Percentiles rank a stretch among this genome's conserved stretches.
phyloP scores from a whole-genome alignment of 2,888 invertebrate genomes.

The Ceratothoa steindachneri region DNA sequence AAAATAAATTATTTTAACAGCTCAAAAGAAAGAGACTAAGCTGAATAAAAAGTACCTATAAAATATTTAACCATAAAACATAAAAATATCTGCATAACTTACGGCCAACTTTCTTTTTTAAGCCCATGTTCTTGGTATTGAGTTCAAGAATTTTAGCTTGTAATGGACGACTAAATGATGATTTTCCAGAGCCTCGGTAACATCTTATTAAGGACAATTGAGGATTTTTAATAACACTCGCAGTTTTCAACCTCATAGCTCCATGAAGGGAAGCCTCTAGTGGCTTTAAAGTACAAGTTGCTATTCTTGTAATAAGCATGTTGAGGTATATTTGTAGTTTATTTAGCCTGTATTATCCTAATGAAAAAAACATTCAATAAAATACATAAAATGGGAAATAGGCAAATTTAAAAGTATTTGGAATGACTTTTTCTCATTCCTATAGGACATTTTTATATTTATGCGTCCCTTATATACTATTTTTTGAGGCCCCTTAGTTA shows the following conservation, averaged over 20 bases:
- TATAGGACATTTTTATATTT: too few relatives aligned
- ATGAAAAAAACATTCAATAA: too few relatives aligned
- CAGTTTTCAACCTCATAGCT: neutral
- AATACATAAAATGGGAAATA: too few relatives aligned
- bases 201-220: neutral
- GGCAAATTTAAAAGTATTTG: too few relatives aligned
- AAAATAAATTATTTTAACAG: too few relatives aligned
- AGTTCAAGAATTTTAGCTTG: slow-evolving; percentile 4
- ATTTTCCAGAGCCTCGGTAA: neutral
- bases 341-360: too few relatives aligned
- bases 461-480: too few relatives aligned
- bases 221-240: neutral
- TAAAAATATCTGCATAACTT: neutral
- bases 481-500: too few relatives aligned
- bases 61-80: neutral
- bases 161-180: neutral
- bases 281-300: neutral
- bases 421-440: too few relatives aligned
- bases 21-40: too few relatives aligned
- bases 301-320: neutral
- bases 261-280: neutral
- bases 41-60: neutral
- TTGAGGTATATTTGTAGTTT: too few relatives aligned
- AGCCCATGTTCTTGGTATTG: neutral
- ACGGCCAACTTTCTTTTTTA: slow-evolving; percentile 22